These are phyloP conservation scores for Heliconius charithonia DNA, from an alignment of 2,888 invertebrate species.

Conservation along the genomic window DNA sequence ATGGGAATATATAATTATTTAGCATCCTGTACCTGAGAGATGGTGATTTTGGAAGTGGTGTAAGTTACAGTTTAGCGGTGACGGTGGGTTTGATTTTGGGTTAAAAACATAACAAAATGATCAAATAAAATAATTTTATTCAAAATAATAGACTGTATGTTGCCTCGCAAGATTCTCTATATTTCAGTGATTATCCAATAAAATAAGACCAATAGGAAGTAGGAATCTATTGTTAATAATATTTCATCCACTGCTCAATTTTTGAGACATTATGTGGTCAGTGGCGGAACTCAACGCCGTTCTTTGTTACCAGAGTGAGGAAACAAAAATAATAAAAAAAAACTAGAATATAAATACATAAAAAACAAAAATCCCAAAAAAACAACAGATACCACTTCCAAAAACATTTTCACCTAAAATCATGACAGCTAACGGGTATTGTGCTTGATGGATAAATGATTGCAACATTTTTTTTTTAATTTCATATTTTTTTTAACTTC, in stretches of 20 bases:
- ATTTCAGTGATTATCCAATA: no score
- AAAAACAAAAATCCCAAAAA: background rate
- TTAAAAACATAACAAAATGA: background rate
- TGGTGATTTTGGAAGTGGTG: constrained; percentile 7
- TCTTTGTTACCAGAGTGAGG: background rate
- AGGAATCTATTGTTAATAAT: no score
- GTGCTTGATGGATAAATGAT: constrained; percentile 78
- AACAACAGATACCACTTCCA: background rate
- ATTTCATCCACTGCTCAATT: no score
- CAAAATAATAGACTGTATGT: no score
- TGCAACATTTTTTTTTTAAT: constrained; percentile 57
- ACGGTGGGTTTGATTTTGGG: background rate
- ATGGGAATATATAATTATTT: constrained; percentile 77
- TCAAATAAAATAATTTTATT: no score
- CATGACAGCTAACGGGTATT: constrained; percentile 73
- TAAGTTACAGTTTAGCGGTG: background rate
- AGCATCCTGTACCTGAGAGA: constrained; percentile 59
- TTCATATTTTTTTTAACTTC: constrained; percentile 38
- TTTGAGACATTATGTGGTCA: background rate
- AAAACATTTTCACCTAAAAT: background rate
- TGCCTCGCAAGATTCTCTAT: no score
- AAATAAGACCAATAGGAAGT: no score
- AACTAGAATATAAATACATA: background rate
- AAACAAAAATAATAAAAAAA: background rate
- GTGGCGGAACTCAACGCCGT: background rate